A percentile compares a stretch with the other conserved stretches of the same genome.
These are phyloP conservation scores for Hyla sarda DNA, from an alignment of 2,113 vertebrate genomes.

Conservation along the genomic window DNA sequence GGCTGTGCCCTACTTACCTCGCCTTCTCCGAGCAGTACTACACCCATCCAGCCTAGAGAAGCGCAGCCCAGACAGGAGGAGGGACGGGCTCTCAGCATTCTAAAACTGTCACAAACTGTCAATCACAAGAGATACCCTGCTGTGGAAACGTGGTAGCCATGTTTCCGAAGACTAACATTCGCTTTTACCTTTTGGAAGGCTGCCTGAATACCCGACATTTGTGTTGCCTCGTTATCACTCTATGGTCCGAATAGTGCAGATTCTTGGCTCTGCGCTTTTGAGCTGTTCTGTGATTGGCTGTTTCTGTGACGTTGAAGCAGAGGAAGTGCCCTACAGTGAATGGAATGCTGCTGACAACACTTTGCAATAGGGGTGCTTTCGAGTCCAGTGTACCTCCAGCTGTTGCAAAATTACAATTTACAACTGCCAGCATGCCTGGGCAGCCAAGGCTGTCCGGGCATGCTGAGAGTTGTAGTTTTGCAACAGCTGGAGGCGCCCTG, in stretches of 20 bases:
- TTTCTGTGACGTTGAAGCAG: neutral
- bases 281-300: neutral
- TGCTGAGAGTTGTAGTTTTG: too few relatives aligned
- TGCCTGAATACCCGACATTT: neutral
- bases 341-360: too few relatives aligned
- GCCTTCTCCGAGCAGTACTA: constrained; percentile 1
- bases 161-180: neutral
- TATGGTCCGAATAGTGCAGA: neutral
- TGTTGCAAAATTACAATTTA: too few relatives aligned
- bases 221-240: neutral
- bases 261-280: neutral
- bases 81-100: neutral
- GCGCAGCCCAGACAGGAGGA: neutral
- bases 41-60: neutral
- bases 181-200: neutral
- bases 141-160: neutral
- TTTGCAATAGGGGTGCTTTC: too few relatives aligned
- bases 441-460: too few relatives aligned
- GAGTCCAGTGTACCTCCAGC: too few relatives aligned
- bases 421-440: too few relatives aligned
- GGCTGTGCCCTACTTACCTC: constrained; percentile 5
- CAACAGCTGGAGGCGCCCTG: too few relatives aligned
- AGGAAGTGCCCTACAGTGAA: too few relatives aligned
- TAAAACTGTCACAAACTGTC: neutral
- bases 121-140: neutral